Percentiles rank a stretch among this genome's conserved stretches.
phyloP scores from a whole-genome alignment of 2,113 vertebrate species.

The Aegypius monachus region DNA sequence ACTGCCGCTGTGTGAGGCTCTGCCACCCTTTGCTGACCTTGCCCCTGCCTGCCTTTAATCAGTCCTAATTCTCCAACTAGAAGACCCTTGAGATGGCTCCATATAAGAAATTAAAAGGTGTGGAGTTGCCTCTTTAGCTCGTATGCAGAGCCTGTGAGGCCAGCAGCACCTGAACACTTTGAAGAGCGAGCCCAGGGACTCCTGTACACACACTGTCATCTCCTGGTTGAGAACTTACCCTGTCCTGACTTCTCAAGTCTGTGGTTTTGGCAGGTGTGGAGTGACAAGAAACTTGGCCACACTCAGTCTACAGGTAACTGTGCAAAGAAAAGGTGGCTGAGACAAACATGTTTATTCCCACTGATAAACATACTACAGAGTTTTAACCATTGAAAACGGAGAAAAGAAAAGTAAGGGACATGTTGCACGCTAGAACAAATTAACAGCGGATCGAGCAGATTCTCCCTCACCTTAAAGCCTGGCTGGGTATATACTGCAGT shows the following conservation, averaged over 20 bases:
- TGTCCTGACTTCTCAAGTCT: neutral
- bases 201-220: too few relatives aligned
- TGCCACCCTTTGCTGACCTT: neutral
- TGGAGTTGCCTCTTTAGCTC: neutral
- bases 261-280: neutral
- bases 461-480: neutral
- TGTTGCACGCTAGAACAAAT: neutral
- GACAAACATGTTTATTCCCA: neutral
- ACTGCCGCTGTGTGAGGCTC: accelerated
- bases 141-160: accelerated
- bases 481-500: neutral
- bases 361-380: neutral
- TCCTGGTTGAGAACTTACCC: neutral
- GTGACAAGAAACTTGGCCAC: neutral
- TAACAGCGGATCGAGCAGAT: accelerated
- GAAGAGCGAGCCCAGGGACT: neutral
- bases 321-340: neutral
- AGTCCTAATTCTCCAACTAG: neutral
- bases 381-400: neutral
- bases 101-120: neutral
- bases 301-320: neutral
- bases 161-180: neutral
- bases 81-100: neutral
- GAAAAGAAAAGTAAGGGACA: neutral
- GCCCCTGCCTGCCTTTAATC: neutral